Evolutionary conservation across 2,113 vertebrate species (phyloP).

Genomic region (Laticauda laticaudata): DNA sequence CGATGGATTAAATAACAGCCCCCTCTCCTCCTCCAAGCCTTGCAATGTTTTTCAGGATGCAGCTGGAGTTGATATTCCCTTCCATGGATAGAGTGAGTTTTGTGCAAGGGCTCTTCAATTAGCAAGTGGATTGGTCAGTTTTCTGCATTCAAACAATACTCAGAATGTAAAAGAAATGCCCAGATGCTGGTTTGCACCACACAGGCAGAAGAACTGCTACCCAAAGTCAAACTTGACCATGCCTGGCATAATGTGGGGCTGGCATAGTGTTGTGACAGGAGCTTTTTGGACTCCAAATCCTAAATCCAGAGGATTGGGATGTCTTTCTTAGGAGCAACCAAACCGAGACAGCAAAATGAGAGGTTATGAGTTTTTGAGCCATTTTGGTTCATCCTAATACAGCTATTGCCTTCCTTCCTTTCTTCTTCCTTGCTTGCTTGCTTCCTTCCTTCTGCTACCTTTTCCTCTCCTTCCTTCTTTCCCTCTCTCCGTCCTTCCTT

Average conservation of each 20-base stretch:
- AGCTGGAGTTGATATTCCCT: background rate
- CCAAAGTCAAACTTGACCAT: background rate
- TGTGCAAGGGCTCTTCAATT: background rate
- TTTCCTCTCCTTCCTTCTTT: no score
- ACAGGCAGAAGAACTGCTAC: background rate
- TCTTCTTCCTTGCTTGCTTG: rapidly evolving
- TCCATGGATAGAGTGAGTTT: background rate
- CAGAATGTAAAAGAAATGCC: background rate
- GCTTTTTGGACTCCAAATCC: background rate
- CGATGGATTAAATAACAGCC: background rate
- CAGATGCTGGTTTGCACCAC: background rate
- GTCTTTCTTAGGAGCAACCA: background rate
- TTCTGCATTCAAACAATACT: background rate
- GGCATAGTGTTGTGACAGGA: background rate
- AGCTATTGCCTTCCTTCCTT: background rate
- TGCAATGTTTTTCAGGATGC: background rate
- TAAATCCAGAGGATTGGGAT: background rate
- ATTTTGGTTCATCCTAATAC: background rate
- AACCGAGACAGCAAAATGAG: background rate
- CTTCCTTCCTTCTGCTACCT: background rate
- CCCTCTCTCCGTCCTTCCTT: no score
- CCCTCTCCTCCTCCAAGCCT: background rate
- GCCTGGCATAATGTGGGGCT: background rate
- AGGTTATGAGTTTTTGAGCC: background rate
- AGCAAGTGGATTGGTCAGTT: background rate